Conservation (phyloP, 2,797 vertebrate genomes). For the Onychomys torridus region DNA sequence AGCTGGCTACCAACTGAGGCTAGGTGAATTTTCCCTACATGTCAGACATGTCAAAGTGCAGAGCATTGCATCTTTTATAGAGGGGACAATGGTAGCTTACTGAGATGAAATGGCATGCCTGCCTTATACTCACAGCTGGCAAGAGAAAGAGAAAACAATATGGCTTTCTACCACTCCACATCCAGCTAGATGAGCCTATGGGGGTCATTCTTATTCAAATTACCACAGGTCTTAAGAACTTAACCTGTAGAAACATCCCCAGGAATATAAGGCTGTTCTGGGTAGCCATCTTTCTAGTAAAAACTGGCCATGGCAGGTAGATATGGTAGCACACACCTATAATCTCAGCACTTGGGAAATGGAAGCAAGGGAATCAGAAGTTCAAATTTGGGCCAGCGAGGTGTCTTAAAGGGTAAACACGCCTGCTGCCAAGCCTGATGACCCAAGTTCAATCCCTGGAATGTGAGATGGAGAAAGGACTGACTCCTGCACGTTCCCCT, state of each 20-base stretch:
- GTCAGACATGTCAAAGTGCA: conserved; percentile 12
- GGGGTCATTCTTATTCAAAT: background rate
- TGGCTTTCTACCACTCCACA: background rate
- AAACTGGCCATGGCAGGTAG: background rate
- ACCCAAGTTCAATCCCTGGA: background rate
- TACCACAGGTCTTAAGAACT: background rate
- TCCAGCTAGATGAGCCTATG: no score
- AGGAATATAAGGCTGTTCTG: background rate
- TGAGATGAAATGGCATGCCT: background rate
- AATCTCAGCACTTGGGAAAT: background rate
- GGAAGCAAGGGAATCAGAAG: background rate
- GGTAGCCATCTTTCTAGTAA: background rate
- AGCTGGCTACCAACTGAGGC: background rate
- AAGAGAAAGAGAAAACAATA: conserved; percentile 24
- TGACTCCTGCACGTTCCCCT: background rate
- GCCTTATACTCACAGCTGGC: conserved; percentile 20
- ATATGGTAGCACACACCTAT: background rate
- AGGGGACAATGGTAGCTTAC: background rate
- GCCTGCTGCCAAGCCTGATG: background rate
- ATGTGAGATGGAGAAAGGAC: background rate
- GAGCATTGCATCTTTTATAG: background rate
- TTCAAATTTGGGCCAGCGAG: background rate
- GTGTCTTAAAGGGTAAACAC: background rate
- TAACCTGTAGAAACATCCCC: conserved; percentile 39
- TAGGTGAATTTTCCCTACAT: background rate